These are phyloP conservation scores for Anolis sagrei DNA, from an alignment of 2,113 vertebrate genomes.

Conservation along the genomic window DNA sequence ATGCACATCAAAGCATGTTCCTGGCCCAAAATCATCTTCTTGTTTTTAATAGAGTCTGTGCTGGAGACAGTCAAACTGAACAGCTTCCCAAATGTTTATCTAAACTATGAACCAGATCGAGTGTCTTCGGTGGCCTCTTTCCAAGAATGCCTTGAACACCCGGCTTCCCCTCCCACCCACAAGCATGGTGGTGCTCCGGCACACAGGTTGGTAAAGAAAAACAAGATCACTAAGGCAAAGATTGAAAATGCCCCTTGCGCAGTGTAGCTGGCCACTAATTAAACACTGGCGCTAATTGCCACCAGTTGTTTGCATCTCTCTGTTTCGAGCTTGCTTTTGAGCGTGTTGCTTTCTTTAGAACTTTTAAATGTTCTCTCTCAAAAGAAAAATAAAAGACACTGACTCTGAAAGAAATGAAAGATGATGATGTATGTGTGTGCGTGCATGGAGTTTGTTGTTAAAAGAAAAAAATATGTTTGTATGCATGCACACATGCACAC, in stretches of 20 bases:
- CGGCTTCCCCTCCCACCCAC: background rate
- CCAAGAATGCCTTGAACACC: constrained; percentile 6
- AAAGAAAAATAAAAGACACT: constrained; percentile 48
- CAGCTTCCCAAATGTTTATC: constrained; percentile 49
- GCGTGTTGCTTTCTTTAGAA: constrained; percentile 49
- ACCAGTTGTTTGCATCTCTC: background rate
- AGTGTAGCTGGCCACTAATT: constrained; percentile 56
- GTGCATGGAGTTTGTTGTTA: constrained; percentile 62
- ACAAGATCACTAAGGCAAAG: constrained; percentile 56
- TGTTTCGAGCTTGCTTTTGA: constrained; percentile 31
- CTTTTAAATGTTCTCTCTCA: constrained; percentile 43
- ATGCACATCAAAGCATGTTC: constrained; percentile 37
- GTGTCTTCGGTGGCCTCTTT: constrained; percentile 36
- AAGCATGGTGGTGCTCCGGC: constrained; percentile 19
- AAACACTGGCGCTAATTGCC: constrained; percentile 55
- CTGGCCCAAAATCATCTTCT: constrained; percentile 30
- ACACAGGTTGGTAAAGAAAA: constrained; percentile 18
- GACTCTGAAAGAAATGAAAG: constrained; percentile 61
- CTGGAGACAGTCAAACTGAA: constrained; percentile 44
- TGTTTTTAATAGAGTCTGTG: constrained; percentile 36
- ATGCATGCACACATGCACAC: background rate
- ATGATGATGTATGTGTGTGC: constrained; percentile 39
- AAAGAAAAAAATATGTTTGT: constrained; percentile 38
- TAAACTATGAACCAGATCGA: constrained; percentile 44
- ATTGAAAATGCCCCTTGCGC: constrained; percentile 44